Conservation (phyloP, 2,888 invertebrate species). For the Chaitophorus viminalis region DNA sequence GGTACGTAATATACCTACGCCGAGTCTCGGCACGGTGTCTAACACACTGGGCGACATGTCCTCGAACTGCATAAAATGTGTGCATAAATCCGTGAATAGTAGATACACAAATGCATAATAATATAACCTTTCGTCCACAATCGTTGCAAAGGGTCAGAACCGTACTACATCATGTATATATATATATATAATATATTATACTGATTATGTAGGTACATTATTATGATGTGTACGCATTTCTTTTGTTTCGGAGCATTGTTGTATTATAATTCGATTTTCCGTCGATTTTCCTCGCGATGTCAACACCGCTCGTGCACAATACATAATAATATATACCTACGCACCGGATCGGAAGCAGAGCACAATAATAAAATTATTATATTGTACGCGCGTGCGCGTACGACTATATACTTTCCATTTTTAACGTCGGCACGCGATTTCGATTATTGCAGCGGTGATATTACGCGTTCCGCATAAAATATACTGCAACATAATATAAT, state of each 20-base stretch:
- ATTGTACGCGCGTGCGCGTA: background rate
- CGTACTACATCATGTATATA: background rate
- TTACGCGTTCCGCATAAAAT: background rate
- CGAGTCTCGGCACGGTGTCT: background rate
- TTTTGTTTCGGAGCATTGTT: background rate
- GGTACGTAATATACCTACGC: background rate
- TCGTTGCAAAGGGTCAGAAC: background rate
- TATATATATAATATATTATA: too few relatives aligned
- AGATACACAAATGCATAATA: too few relatives aligned
- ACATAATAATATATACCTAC: too few relatives aligned
- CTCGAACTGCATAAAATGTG: slow-evolving; percentile 20
- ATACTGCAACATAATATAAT: background rate
- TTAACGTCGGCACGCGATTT: slow-evolving; percentile 3
- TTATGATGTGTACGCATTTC: background rate
- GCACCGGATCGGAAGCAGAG: slow-evolving; percentile 21
- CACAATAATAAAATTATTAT: background rate
- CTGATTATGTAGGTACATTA: too few relatives aligned
- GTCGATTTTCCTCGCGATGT: slow-evolving; percentile 27
- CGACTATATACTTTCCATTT: background rate
- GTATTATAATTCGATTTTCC: background rate
- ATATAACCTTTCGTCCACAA: background rate
- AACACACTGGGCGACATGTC: slow-evolving; percentile 12
- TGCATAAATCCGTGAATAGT: too few relatives aligned
- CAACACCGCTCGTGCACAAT: background rate
- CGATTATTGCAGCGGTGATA: background rate